A percentile compares a stretch with the other conserved stretches of the same genome.
phyloP scores from a whole-genome alignment of 2,797 vertebrate species.

The Aeoliscus strigatus region DNA sequence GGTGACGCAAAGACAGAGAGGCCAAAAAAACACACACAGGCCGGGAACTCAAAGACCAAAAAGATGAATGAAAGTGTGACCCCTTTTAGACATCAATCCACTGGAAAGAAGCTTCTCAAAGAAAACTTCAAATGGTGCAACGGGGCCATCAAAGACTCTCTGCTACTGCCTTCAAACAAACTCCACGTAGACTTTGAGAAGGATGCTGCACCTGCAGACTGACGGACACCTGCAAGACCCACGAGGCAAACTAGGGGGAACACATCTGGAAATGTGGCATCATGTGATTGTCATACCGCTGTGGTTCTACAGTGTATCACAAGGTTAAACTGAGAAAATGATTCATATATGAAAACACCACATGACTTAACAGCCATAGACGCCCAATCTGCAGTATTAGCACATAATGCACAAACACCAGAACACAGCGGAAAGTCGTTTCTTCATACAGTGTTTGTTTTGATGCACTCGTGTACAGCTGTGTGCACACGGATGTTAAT shows the following conservation, averaged over 20 bases:
- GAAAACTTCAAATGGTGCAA: constrained; percentile 37
- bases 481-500: constrained; percentile 14
- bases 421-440: too few relatives aligned
- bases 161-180: too few relatives aligned
- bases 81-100: constrained; percentile 41
- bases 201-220: constrained; percentile 22
- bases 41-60: constrained; percentile 36
- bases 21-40: constrained; percentile 5
- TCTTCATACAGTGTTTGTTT: too few relatives aligned
- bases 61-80: constrained; percentile 51
- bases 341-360: neutral
- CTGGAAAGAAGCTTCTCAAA: constrained; percentile 28
- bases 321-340: too few relatives aligned
- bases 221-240: constrained; percentile 2
- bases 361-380: too few relatives aligned
- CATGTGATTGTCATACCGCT: too few relatives aligned
- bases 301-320: too few relatives aligned
- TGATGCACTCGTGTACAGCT: too few relatives aligned
- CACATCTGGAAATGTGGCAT: constrained; percentile 2
- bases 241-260: neutral
- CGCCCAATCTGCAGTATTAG: too few relatives aligned
- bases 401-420: too few relatives aligned
- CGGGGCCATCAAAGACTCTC: constrained; percentile 46
- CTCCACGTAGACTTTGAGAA: constrained; percentile 42
- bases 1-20: constrained; percentile 14